A percentile compares a stretch with the other conserved stretches of the same genome.
phyloP scores from a whole-genome alignment of 2,797 vertebrate species.

The Salarias fasciatus region DNA sequence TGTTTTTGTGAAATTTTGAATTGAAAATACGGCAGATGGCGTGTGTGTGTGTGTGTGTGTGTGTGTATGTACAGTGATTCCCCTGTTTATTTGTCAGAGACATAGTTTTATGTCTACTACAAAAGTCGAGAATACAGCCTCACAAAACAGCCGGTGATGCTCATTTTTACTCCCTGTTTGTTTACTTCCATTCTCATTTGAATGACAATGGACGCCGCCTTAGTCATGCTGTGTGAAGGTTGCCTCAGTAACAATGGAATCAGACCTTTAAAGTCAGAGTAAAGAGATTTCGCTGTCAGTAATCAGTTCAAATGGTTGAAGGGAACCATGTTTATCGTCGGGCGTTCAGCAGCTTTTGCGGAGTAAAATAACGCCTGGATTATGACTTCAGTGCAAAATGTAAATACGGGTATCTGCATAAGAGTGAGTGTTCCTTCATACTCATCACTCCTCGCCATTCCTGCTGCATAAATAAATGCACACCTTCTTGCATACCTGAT shows the following conservation, averaged over 20 bases:
- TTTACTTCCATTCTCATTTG: constrained; percentile 51
- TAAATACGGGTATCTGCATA: constrained; percentile 1
- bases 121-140: constrained; percentile 25
- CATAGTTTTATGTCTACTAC: constrained; percentile 16
- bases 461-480: constrained; percentile 29
- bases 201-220: constrained; percentile 43
- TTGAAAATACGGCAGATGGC: constrained; percentile 13
- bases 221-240: constrained; percentile 19
- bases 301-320: constrained; percentile 39
- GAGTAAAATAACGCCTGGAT: constrained; percentile 29
- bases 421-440: constrained; percentile 9
- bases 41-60: no score
- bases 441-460: neutral
- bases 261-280: constrained; percentile 27
- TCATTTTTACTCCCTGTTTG: constrained; percentile 32
- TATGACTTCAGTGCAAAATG: constrained; percentile 20
- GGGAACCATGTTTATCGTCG: constrained; percentile 20
- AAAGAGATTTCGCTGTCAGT: constrained; percentile 23
- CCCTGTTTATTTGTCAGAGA: no score
- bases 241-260: constrained; percentile 28
- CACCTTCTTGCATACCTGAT: constrained; percentile 8
- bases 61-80: no score
- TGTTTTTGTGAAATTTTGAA: neutral
- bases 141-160: constrained; percentile 11
- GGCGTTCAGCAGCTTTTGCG: constrained; percentile 39